Conservation (phyloP, 2,797 vertebrate species). For the Gambelia wislizenii region DNA sequence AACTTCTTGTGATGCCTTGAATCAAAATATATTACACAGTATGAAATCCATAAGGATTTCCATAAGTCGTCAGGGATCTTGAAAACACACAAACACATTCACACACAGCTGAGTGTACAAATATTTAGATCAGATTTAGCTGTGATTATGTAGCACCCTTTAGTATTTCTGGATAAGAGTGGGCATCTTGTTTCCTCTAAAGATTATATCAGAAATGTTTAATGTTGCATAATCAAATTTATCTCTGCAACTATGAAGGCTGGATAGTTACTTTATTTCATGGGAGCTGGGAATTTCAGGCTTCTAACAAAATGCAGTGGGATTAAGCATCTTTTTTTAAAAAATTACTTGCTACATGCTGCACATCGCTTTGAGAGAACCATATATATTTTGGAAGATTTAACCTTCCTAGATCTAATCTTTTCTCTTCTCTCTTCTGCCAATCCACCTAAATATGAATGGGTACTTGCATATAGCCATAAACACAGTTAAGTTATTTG, state of each 20-base stretch:
- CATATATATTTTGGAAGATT: conserved; percentile 46
- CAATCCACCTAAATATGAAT: neutral
- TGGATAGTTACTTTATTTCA: neutral
- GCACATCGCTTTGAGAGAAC: neutral
- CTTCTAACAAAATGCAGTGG: conserved; percentile 1
- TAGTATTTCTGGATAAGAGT: neutral
- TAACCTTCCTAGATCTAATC: conserved; percentile 26
- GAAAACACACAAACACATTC: no score
- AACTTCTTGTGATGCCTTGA: conserved; percentile 69
- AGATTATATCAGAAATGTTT: conserved; percentile 4
- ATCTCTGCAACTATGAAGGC: neutral
- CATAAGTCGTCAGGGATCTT: no score
- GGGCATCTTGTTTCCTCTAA: neutral
- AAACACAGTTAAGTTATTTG: conserved; percentile 42
- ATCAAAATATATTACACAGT: conserved; percentile 57
- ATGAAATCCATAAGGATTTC: no score
- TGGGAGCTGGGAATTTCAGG: neutral
- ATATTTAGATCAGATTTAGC: conserved; percentile 49
- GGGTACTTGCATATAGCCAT: conserved; percentile 34
- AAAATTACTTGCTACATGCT: neutral
- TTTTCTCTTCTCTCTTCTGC: neutral
- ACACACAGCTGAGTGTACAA: conserved; percentile 25
- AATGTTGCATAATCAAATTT: neutral
- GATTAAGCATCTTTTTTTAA: neutral
- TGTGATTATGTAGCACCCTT: conserved; percentile 40